Percentiles rank a stretch among this genome's conserved stretches.
Conservation (phyloP, 2,888 invertebrate genomes). For the Argyresthia albistria region DNA sequence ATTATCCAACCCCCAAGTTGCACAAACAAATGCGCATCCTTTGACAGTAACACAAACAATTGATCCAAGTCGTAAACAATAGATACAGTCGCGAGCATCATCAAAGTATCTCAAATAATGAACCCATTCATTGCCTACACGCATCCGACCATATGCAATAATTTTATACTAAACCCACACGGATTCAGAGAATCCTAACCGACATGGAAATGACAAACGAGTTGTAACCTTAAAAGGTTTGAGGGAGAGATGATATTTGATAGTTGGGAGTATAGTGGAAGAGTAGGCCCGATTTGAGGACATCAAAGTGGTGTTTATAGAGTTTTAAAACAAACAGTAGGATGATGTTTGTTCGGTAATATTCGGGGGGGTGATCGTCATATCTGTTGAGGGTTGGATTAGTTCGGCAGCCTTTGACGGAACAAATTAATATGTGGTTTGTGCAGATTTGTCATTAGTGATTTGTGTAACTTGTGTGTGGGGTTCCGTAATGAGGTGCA, state of each 20-base stretch:
- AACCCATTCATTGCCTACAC: constrained; percentile 70
- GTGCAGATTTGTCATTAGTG: constrained; percentile 53
- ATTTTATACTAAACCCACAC: constrained; percentile 41
- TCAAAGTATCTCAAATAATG: constrained; percentile 65
- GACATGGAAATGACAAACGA: constrained; percentile 53
- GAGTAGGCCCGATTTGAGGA: constrained; percentile 71
- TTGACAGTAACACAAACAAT: constrained; percentile 69
- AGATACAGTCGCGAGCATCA: constrained; percentile 65
- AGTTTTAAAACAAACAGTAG: constrained; percentile 70
- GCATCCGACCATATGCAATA: constrained; percentile 71
- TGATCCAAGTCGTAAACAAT: constrained; percentile 70
- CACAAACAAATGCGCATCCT: constrained; percentile 67
- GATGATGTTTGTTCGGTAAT: constrained; percentile 67
- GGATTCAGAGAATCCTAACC: constrained; percentile 37
- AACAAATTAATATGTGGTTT: constrained; percentile 59
- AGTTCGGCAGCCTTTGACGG: constrained; percentile 33
- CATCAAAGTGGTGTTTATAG: constrained; percentile 73
- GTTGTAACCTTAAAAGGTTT: constrained; percentile 45
- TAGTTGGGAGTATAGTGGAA: constrained; percentile 43
- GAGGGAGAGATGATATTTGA: constrained; percentile 61
- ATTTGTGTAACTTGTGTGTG: too few relatives aligned
- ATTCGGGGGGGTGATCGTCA: constrained; percentile 68
- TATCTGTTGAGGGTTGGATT: constrained; percentile 41
- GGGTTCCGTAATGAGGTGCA: not conserved
- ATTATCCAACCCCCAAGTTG: too few relatives aligned